phyloP scores from a whole-genome alignment of 2,113 vertebrate species.

The Galeopterus variegatus region DNA sequence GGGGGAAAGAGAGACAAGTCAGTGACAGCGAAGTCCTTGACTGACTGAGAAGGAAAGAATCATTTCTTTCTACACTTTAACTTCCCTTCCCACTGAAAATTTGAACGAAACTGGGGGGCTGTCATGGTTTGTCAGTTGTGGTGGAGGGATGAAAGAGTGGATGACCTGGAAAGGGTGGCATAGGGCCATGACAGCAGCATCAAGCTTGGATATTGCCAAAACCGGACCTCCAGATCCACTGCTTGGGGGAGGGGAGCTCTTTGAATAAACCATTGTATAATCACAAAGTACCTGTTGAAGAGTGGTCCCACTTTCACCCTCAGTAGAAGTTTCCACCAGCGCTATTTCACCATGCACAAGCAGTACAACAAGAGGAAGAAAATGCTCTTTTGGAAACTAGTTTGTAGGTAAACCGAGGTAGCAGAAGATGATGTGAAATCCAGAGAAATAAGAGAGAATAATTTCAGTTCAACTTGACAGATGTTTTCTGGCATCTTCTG shows the following conservation, averaged over 20 bases:
- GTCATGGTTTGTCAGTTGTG: not conserved
- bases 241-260: not conserved
- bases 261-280: not conserved
- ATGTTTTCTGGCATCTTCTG: not conserved
- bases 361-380: not conserved
- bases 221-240: not conserved
- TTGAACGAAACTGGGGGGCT: not conserved
- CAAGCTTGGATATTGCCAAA: not conserved
- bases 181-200: not conserved
- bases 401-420: not conserved
- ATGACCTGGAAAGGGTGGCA: not conserved
- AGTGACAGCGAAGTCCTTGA: not conserved
- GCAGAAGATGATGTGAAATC: not conserved
- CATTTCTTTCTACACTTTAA: not conserved
- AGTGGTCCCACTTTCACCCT: not conserved
- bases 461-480: not conserved
- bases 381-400: not conserved
- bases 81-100: not conserved
- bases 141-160: not conserved
- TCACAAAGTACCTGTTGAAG: not conserved
- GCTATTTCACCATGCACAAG: not conserved
- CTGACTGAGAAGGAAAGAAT: not conserved
- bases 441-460: not conserved
- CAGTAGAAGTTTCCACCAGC: not conserved
- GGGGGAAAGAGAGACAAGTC: not conserved